phyloP scores from a whole-genome alignment of 2,888 invertebrate genomes.

The Tridacna crocea region DNA sequence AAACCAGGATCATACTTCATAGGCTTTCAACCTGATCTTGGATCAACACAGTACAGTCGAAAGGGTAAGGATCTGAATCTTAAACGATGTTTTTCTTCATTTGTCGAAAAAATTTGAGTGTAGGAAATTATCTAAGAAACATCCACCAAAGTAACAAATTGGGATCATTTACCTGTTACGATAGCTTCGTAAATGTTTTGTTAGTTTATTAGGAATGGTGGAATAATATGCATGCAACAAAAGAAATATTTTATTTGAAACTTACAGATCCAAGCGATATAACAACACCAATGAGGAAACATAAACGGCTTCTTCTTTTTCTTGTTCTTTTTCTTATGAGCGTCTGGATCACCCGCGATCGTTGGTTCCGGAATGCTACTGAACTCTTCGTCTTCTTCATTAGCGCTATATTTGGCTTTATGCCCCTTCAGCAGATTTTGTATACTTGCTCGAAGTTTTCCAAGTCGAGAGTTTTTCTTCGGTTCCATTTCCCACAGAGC shows the following conservation, averaged over 20 bases:
- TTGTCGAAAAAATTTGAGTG: too few species aligned
- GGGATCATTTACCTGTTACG: too few species aligned
- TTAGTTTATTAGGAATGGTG: too few species aligned
- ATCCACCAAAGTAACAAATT: too few species aligned
- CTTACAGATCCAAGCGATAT: slow-evolving; percentile 83
- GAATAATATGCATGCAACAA: neutral
- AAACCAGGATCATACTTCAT: too few species aligned
- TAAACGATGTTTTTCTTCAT: too few species aligned
- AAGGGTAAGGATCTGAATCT: too few species aligned
- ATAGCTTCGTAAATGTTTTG: too few species aligned
- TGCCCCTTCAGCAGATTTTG: slow-evolving; percentile 73
- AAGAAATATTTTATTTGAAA: too few species aligned
- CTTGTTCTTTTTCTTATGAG: slow-evolving; percentile 64
- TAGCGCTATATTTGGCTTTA: slow-evolving; percentile 67
- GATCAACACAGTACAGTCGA: too few species aligned
- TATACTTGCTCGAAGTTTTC: slow-evolving; percentile 78
- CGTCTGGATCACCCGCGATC: slow-evolving; percentile 65
- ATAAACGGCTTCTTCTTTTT: slow-evolving; percentile 82
- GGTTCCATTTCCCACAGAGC: slow-evolving; percentile 65
- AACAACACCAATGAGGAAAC: slow-evolving; percentile 83
- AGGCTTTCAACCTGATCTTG: too few species aligned
- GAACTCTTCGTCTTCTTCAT: slow-evolving; percentile 64
- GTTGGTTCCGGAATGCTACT: slow-evolving; percentile 62
- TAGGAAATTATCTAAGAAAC: too few species aligned
- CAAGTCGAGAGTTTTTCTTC: slow-evolving; percentile 66